These are phyloP conservation scores for Mythimna loreyi DNA, from an alignment of 2,888 invertebrate genomes.

Conservation along the genomic window DNA sequence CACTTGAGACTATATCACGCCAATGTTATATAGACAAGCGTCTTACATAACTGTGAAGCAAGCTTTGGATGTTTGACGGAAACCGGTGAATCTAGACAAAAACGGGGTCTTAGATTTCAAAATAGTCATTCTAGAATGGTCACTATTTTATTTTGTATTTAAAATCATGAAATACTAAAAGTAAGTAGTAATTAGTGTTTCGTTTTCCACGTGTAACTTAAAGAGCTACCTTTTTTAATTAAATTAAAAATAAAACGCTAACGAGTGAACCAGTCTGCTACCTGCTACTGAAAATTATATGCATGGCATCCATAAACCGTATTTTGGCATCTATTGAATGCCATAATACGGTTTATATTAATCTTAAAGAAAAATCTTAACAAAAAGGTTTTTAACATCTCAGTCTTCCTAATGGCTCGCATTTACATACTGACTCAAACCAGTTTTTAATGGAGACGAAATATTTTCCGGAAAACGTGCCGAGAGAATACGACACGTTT, in stretches of 20 bases:
- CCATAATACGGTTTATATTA: not conserved
- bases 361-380: not conserved
- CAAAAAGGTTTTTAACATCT: slow-evolving; percentile 35
- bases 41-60: slow-evolving; percentile 42
- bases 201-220: not conserved
- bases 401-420: slow-evolving; percentile 27
- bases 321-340: too few species aligned
- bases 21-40: slow-evolving; percentile 10
- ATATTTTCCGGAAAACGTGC: too few species aligned
- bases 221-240: not conserved
- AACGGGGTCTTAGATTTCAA: slow-evolving; percentile 9
- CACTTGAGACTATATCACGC: slow-evolving; percentile 1
- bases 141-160: not conserved
- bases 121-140: slow-evolving; percentile 2
- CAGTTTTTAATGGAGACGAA: slow-evolving; percentile 34
- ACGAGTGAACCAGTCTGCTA: not conserved
- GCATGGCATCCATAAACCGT: too few species aligned
- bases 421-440: slow-evolving; percentile 38
- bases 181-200: not conserved
- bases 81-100: slow-evolving; percentile 17
- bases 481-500: too few species aligned
- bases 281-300: too few species aligned
- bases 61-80: slow-evolving; percentile 15
- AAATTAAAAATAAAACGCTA: not conserved
- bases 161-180: not conserved